Conservation (phyloP, 1,140 invertebrate genomes). For the Tyrophagus putrescentiae region DNA sequence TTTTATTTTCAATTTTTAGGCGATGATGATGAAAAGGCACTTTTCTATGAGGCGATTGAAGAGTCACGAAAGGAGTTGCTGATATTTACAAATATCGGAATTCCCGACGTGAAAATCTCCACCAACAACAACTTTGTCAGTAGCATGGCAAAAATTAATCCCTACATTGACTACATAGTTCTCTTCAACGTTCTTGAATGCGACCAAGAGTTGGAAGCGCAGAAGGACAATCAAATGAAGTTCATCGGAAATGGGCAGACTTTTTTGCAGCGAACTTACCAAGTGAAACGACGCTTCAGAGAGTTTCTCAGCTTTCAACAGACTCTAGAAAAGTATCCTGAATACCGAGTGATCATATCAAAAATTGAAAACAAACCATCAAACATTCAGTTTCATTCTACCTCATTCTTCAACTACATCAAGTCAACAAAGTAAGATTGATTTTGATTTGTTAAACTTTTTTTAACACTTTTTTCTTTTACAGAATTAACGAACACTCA, state of each 20-base stretch:
- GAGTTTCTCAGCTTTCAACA: conserved; percentile 11
- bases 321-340: neutral
- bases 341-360: neutral
- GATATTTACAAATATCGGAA: neutral
- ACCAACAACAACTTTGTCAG: neutral
- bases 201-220: neutral
- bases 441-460: too few species aligned
- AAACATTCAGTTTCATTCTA: conserved; percentile 9
- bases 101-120: neutral
- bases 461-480: neutral
- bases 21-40: neutral
- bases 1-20: too few species aligned
- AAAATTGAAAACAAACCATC: neutral
- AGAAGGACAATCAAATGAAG: neutral
- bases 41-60: neutral
- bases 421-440: neutral
- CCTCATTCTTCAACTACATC: neutral
- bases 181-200: neutral
- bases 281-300: neutral
- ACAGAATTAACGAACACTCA: conserved; percentile 1
- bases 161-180: conserved; percentile 12
- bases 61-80: neutral
- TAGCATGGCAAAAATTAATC: conserved; percentile 4
- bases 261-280: neutral
- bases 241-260: neutral